Evolutionary conservation across 1,140 invertebrate species (phyloP), one percentile per base, ranked within the genome.

Genomic region (Agrypnia vestita): DNA sequence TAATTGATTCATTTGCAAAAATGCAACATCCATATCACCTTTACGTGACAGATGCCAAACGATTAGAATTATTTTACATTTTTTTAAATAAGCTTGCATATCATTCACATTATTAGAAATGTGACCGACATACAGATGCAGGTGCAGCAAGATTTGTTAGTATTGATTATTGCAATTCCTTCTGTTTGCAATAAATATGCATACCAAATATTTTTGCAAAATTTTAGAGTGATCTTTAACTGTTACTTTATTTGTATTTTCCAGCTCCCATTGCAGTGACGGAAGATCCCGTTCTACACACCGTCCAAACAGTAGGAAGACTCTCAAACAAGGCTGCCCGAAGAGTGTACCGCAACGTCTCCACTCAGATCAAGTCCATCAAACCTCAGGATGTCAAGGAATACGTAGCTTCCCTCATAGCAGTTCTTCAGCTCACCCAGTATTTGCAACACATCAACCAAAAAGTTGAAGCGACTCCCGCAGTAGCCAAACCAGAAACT

Each of bases 271-370:
- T 92, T 82, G 89, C 91, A 53, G 91, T 87, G 43, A 90, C 90
- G 78, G 91, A 90, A 82, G 93, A 94, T 85, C 92, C 93, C 83
- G 91, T 93, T 12, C 84, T 93, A 61, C 92, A 93, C 86, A 92
- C 93, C 7, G 89, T 93, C 46, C 93, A 94, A 87, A 94, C 93
- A 0, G 92, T 94, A 35, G 93, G 93, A 4, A 88, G 92, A 13
- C 87, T 94, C 76, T 94, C 93, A 51, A 92, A 93, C 79, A 94
- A 94, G 87, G 91, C 93, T 19, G 91, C 93, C 44, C 89, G 92
- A 47, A 89, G 94, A 49, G 91, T 94, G 51, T 94, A 93, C 89
- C 85, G 90, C 76, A 91, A 92, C 85, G 90, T 94, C 61, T 88
- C 92, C 35, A 84, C 86, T 71, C 92, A 92, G 80, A 87, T 94